phyloP scores from a whole-genome alignment of 2,113 vertebrate genomes.

The Ibidorhyncha struthersii region DNA sequence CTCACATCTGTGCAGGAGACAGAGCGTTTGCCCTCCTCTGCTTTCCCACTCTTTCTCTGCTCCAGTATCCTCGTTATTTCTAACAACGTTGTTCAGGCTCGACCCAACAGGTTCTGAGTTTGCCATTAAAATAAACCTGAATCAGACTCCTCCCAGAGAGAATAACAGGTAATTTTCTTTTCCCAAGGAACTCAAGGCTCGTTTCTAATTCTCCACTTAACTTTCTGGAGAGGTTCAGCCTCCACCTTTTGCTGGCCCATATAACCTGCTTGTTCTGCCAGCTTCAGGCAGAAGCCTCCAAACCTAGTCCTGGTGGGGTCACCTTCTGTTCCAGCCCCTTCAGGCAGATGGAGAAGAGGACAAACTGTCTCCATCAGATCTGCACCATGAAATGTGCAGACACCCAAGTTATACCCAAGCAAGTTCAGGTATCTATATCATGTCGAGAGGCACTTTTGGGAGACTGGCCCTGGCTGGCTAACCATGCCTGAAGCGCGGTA shows the following conservation, averaged over 20 bases:
- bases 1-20: not conserved
- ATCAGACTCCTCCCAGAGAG: not conserved
- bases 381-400: not conserved
- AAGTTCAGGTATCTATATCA: not conserved
- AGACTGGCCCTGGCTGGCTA: not conserved
- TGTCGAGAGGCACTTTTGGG: not conserved
- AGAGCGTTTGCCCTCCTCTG: not conserved
- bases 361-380: not conserved
- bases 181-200: not conserved
- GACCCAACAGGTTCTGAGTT: not conserved
- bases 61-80: not conserved
- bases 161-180: not conserved
- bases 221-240: not conserved
- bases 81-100: not conserved
- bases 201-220: not conserved
- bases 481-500: rapidly evolving
- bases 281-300: not conserved
- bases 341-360: not conserved
- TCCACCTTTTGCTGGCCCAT: not conserved
- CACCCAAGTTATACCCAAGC: not conserved
- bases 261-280: not conserved
- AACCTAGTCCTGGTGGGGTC: not conserved
- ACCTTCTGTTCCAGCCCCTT: not conserved
- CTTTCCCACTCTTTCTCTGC: not conserved
- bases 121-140: not conserved